phyloP scores from a whole-genome alignment of 2,888 invertebrate genomes.

The Drosophila tripunctata region DNA sequence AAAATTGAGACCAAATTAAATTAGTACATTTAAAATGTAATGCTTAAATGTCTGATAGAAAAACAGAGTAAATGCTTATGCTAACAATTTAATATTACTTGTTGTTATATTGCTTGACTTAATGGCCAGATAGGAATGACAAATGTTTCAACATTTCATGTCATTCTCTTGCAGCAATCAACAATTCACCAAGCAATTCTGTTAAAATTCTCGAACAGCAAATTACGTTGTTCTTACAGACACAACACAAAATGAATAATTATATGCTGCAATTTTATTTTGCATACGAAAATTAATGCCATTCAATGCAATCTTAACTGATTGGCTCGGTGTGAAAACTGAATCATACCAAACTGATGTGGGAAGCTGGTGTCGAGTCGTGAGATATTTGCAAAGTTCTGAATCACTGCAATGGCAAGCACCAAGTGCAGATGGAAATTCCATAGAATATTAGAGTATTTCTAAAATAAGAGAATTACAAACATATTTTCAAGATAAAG shows the following conservation, averaged over 20 bases:
- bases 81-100: constrained; percentile 6
- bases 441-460: background rate
- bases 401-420: constrained; percentile 9
- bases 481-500: background rate
- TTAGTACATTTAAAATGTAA: constrained; percentile 12
- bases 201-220: constrained; percentile 10
- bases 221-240: constrained; percentile 6
- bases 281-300: constrained; percentile 7
- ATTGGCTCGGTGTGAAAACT: constrained; percentile 13
- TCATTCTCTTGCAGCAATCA: constrained; percentile 22
- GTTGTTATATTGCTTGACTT: constrained; percentile 6
- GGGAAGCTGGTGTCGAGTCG: constrained; percentile 5
- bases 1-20: constrained; percentile 19
- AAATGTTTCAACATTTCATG: constrained; percentile 9
- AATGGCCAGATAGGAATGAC: constrained; percentile 13
- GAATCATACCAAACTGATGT: constrained; percentile 9
- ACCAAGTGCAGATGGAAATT: background rate
- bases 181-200: constrained; percentile 23
- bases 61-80: background rate
- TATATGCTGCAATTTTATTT: constrained; percentile 9
- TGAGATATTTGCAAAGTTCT: constrained; percentile 2
- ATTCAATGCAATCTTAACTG: background rate
- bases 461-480: background rate
- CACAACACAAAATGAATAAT: constrained; percentile 16
- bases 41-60: constrained; percentile 2